Conservation (phyloP, 1,140 invertebrate genomes). For the Diorhabda elongata region DNA sequence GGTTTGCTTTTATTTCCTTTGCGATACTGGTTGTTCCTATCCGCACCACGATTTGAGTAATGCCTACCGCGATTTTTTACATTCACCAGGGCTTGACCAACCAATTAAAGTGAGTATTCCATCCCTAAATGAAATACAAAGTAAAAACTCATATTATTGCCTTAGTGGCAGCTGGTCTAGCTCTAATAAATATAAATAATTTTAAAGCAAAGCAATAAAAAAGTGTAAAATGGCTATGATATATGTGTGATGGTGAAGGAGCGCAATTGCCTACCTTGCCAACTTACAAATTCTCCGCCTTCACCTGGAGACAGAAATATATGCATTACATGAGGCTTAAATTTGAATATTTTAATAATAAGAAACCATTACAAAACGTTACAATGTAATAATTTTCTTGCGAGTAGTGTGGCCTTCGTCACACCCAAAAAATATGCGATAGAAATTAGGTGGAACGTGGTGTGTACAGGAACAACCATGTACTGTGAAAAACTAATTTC, state of each 20-base stretch:
- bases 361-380: background rate
- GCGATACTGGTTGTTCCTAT: conserved; percentile 1
- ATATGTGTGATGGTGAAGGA: conserved; percentile 46
- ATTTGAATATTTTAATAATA: background rate
- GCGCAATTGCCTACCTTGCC: conserved; percentile 69
- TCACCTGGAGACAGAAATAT: conserved; percentile 63
- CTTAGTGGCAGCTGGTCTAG: background rate
- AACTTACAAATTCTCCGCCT: conserved; percentile 78
- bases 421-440: background rate
- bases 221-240: conserved; percentile 39
- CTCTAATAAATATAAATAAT: background rate
- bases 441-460: background rate
- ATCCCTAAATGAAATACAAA: background rate
- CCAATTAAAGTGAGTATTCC: background rate
- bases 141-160: background rate
- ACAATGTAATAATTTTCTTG: background rate
- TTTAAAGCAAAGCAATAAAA: conserved; percentile 16
- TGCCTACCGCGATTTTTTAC: background rate
- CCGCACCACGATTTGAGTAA: background rate
- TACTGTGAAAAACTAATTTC: background rate
- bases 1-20: background rate
- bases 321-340: conserved; percentile 47
- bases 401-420: background rate
- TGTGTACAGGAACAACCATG: background rate
- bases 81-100: background rate